Evolutionary conservation across 2,797 vertebrate species (phyloP).

Genomic region (Arremon aurantiirostris): DNA sequence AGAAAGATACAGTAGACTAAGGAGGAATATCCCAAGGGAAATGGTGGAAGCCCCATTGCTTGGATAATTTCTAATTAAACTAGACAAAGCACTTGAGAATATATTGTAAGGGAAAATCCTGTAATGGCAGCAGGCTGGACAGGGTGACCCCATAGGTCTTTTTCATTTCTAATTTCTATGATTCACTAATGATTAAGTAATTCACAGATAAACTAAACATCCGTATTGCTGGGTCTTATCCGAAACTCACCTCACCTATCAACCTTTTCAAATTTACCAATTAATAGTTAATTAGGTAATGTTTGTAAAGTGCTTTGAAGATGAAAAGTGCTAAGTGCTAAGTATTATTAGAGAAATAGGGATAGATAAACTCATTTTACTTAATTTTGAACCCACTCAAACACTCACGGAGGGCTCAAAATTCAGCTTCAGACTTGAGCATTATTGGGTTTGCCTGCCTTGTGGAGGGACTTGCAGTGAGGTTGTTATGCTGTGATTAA

Average conservation of each 20-base stretch:
- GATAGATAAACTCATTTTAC: conserved; percentile 73
- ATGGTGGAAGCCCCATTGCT: conserved; percentile 73
- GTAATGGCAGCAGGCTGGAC: conserved; percentile 64
- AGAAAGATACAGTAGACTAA: conserved; percentile 67
- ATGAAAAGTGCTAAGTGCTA: conserved; percentile 69
- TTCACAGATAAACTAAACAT: conserved; percentile 79
- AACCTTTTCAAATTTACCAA: conserved; percentile 78
- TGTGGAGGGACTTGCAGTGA: neutral
- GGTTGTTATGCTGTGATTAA: conserved; percentile 57
- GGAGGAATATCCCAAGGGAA: conserved; percentile 72
- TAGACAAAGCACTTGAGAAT: conserved; percentile 74
- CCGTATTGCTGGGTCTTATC: conserved; percentile 73
- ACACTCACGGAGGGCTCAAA: conserved; percentile 32
- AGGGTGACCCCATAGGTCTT: conserved; percentile 64
- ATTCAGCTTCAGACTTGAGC: conserved; percentile 46
- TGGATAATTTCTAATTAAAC: conserved; percentile 81
- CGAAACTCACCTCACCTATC: conserved; percentile 77
- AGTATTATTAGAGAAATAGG: conserved; percentile 72
- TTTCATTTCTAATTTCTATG: conserved; percentile 72
- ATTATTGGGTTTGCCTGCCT: conserved; percentile 37
- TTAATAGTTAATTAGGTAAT: conserved; percentile 73
- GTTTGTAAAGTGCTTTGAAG: conserved; percentile 58
- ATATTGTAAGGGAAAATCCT: conserved; percentile 68
- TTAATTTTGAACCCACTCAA: conserved; percentile 73
- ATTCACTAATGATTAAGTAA: conserved; percentile 79